Percentiles rank a stretch among this genome's conserved stretches.
phyloP scores from a whole-genome alignment of 2,113 vertebrate genomes.

The Oreotrochilus melanogaster region DNA sequence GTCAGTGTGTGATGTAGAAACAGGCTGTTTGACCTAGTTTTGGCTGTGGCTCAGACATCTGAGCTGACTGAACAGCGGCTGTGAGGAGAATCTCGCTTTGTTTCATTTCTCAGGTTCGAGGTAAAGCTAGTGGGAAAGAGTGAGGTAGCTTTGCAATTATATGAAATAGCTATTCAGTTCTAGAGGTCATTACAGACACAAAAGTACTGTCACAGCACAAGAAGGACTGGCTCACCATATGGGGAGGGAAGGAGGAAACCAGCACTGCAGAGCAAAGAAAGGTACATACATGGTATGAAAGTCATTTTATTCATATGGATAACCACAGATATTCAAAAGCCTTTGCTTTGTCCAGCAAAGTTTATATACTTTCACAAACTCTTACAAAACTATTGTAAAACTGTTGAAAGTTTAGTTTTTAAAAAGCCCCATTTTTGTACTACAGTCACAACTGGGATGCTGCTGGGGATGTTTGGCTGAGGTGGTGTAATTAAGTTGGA shows the following conservation, averaged over 20 bases:
- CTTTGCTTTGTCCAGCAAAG: constrained; percentile 28
- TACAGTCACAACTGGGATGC: background rate
- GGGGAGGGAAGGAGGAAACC: background rate
- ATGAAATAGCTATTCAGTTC: constrained; percentile 39
- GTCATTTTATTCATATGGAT: background rate
- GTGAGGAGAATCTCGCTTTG: constrained; percentile 48
- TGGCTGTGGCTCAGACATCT: constrained; percentile 45
- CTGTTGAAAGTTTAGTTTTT: background rate
- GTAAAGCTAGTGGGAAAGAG: constrained; percentile 19
- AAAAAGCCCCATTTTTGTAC: background rate
- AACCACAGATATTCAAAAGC: constrained; percentile 33
- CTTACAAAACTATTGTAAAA: constrained; percentile 25
- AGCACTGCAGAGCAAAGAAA: constrained; percentile 26
- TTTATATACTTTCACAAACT: constrained; percentile 10
- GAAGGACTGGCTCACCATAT: background rate
- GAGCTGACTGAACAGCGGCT: background rate
- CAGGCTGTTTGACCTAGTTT: constrained; percentile 73
- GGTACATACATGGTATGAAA: background rate
- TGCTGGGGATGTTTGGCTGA: background rate
- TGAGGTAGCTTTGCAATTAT: constrained; percentile 43
- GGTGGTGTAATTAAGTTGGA: background rate
- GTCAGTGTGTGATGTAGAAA: constrained; percentile 68
- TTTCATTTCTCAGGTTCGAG: constrained; percentile 33
- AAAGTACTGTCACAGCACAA: constrained; percentile 2
- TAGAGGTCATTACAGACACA: constrained; percentile 5